phyloP scores from a whole-genome alignment of 2,888 invertebrate genomes.

The Phortica magna region DNA sequence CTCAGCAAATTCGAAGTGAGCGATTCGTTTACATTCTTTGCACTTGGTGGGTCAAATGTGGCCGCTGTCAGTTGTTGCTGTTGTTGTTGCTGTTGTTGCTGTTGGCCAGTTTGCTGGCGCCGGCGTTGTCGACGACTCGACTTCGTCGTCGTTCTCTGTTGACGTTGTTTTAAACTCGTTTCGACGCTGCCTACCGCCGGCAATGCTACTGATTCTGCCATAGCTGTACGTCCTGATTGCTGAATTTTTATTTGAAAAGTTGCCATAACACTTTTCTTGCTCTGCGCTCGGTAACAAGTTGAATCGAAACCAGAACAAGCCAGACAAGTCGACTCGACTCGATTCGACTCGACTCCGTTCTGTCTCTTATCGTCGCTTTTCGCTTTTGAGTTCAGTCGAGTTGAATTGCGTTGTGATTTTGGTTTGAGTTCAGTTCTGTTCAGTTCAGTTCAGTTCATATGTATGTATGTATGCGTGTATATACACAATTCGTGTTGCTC shows the following conservation, averaged over 20 bases:
- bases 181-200: constrained; percentile 6
- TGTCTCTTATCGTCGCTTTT: constrained; percentile 32
- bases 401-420: not conserved
- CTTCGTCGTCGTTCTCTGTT: constrained; percentile 22
- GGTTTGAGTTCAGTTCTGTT: not conserved
- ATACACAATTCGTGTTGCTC: not conserved
- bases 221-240: constrained; percentile 42
- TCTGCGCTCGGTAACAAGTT: constrained; percentile 23
- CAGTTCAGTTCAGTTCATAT: not conserved
- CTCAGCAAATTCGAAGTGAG: not conserved
- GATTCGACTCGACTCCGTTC: constrained; percentile 22
- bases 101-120: constrained; percentile 39
- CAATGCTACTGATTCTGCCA: constrained; percentile 42
- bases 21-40: not conserved
- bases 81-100: constrained; percentile 23
- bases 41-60: constrained; percentile 27
- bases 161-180: constrained; percentile 38
- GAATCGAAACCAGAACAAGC: constrained; percentile 25
- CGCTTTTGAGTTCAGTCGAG: constrained; percentile 36
- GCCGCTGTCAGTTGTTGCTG: constrained; percentile 25
- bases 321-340: not conserved
- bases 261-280: constrained; percentile 72
- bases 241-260: constrained; percentile 72
- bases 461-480: not conserved
- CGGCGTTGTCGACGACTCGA: constrained; percentile 14